phyloP scores from a whole-genome alignment of 2,888 invertebrate genomes.

The Eilema caniola region DNA sequence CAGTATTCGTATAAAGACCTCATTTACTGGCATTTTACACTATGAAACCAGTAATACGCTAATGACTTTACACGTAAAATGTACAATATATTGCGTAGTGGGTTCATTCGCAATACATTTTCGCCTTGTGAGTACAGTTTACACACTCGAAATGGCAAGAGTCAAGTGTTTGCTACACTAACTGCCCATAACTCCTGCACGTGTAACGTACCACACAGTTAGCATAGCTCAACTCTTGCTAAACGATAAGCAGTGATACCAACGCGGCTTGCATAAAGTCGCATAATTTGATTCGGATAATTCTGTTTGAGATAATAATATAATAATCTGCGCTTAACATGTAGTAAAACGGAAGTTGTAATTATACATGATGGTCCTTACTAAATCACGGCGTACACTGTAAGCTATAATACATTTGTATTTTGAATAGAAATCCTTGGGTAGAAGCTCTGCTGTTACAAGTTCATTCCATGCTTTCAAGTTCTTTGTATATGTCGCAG shows the following conservation, averaged over 20 bases:
- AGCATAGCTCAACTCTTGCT: neutral
- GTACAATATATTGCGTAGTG: neutral
- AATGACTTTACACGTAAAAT: constrained; percentile 1
- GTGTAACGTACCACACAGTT: constrained; percentile 20
- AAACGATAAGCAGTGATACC: constrained; percentile 13
- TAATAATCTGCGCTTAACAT: too few relatives aligned
- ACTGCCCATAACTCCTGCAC: constrained; percentile 32
- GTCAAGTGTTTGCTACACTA: constrained; percentile 24
- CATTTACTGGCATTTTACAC: neutral
- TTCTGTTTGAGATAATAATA: neutral
- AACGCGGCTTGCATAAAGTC: constrained; percentile 7
- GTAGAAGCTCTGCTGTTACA: too few relatives aligned
- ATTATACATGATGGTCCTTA: too few relatives aligned
- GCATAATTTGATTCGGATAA: constrained; percentile 11
- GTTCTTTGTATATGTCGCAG: too few relatives aligned
- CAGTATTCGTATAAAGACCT: neutral
- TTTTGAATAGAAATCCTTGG: too few relatives aligned
- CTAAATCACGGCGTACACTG: too few relatives aligned
- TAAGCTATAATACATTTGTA: too few relatives aligned
- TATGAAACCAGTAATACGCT: neutral
- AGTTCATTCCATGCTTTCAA: too few relatives aligned
- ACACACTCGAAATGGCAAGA: constrained; percentile 22
- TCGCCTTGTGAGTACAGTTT: constrained; percentile 15
- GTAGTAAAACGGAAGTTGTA: too few relatives aligned
- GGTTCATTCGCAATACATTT: neutral